Evolutionary conservation across 2,797 vertebrate species (phyloP).

Genomic region (Novumbra hubbsi): DNA sequence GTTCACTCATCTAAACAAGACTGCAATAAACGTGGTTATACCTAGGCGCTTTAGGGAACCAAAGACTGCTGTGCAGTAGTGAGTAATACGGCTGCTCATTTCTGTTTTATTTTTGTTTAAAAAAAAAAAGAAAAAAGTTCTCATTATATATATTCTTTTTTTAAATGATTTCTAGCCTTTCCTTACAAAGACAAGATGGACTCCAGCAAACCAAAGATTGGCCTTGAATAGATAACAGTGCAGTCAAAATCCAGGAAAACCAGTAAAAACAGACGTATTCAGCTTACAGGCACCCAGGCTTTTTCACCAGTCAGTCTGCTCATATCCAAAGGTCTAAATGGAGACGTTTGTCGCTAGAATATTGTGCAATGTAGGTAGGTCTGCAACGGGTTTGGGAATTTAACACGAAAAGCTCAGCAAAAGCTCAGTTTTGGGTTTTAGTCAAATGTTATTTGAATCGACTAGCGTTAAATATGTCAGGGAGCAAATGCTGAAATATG

Average conservation of each 20-base stretch:
- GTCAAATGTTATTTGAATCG: constrained; percentile 71
- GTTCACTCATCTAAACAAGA: constrained; percentile 39
- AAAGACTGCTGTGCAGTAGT: constrained; percentile 80
- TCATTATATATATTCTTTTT: constrained; percentile 28
- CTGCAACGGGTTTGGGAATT: constrained; percentile 40
- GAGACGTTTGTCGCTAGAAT: constrained; percentile 79
- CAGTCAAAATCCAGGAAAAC: constrained; percentile 64
- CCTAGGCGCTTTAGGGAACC: constrained; percentile 69
- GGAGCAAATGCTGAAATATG: constrained; percentile 86
- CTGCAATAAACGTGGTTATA: constrained; percentile 42
- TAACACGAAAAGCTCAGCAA: constrained; percentile 54
- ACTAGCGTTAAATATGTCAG: constrained; percentile 87
- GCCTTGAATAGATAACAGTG: constrained; percentile 82
- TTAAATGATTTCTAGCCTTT: constrained; percentile 29
- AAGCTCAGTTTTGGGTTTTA: constrained; percentile 60
- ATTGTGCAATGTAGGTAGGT: constrained; percentile 54
- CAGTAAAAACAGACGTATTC: constrained; percentile 50
- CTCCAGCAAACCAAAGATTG: constrained; percentile 96
- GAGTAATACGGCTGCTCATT: constrained; percentile 72
- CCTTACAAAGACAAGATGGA: constrained; percentile 66
- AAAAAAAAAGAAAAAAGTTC: too few species aligned
- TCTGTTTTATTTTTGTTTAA: constrained; percentile 43
- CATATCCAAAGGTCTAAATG: constrained; percentile 84
- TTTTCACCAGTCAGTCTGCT: constrained; percentile 48
- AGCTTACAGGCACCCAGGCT: constrained; percentile 36